These are phyloP conservation scores for Gymnoscopelus microlampas DNA, from an alignment of 2,797 vertebrate species.

Conservation along the genomic window DNA sequence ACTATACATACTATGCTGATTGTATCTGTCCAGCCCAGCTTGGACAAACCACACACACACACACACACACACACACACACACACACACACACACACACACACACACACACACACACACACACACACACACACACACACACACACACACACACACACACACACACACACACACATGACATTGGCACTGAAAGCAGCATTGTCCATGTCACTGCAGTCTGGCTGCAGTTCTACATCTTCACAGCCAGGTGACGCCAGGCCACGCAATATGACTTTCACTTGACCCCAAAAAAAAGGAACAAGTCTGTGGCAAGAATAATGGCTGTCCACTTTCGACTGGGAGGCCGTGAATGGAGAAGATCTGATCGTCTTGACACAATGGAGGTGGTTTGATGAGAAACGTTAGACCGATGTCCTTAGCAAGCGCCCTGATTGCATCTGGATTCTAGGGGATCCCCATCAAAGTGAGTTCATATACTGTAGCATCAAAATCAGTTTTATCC, in stretches of 20 bases:
- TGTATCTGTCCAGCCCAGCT: constrained; percentile 83
- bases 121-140: constrained; percentile 34
- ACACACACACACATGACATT: constrained; percentile 53
- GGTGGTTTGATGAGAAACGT: constrained; percentile 11
- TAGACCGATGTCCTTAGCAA: constrained; percentile 57
- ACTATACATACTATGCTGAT: background rate
- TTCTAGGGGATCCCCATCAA: too few species aligned
- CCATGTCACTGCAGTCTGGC: too few species aligned
- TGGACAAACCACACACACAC: constrained; percentile 69
- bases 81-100: constrained; percentile 27
- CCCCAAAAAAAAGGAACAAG: too few species aligned
- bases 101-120: constrained; percentile 29
- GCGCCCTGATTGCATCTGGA: background rate
- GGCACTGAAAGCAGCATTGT: constrained; percentile 76
- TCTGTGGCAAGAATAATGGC: too few species aligned
- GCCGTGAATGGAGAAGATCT: too few species aligned
- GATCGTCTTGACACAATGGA: background rate
- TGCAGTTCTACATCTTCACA: too few species aligned
- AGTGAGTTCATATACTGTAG: too few species aligned
- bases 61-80: too few species aligned
- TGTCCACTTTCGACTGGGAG: too few species aligned
- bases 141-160: constrained; percentile 33
- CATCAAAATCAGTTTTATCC: too few species aligned
- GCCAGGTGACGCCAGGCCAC: too few species aligned
- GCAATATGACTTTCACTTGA: too few species aligned